Conservation (phyloP, 2,113 vertebrate species). For the Merops nubicus region DNA sequence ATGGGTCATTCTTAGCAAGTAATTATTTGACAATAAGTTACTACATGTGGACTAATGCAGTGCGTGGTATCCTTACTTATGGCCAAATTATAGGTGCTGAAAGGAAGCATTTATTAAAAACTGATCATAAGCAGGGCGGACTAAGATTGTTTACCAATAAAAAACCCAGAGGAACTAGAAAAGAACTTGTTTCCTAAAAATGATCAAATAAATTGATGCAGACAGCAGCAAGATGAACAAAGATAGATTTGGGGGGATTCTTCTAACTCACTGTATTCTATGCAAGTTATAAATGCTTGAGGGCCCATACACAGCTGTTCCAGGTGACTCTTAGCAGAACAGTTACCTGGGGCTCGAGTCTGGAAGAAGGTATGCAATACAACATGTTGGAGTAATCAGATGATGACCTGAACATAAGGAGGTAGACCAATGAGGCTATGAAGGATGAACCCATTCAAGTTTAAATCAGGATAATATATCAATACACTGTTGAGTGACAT, state of each 20-base stretch:
- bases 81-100: not conserved
- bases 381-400: not conserved
- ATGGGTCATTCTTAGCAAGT: not conserved
- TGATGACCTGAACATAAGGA: conserved; percentile 1
- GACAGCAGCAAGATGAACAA: conserved; percentile 49
- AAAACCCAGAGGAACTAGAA: not conserved
- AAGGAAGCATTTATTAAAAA: not conserved
- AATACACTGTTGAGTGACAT: conserved; percentile 11
- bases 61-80: not conserved
- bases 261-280: not conserved
- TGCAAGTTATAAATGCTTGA: not conserved
- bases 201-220: conserved; percentile 36
- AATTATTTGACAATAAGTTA: not conserved
- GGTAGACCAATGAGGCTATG: not conserved
- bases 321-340: not conserved
- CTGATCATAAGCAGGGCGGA: not conserved
- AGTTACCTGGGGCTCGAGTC: not conserved
- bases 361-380: not conserved
- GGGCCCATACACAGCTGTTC: not conserved
- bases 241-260: not conserved
- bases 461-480: conserved; percentile 16
- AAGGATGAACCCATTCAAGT: not conserved
- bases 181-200: conserved; percentile 44
- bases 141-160: not conserved
- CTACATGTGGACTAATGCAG: not conserved